A percentile compares a stretch with the other conserved stretches of the same genome.
Evolutionary conservation across 2,888 invertebrate species (phyloP).

Genomic region (Andrena marginata): DNA sequence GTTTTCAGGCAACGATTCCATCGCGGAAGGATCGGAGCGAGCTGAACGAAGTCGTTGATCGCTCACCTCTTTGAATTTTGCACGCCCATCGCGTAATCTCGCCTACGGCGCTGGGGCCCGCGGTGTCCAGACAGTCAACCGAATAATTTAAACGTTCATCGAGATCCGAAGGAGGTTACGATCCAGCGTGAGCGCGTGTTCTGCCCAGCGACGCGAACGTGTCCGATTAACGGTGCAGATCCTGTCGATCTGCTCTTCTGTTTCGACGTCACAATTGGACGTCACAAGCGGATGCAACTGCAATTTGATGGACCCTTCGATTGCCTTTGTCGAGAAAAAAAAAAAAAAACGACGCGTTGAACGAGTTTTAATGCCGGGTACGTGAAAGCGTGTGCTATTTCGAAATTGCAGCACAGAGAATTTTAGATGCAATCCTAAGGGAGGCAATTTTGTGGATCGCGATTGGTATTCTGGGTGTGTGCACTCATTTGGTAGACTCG

Average conservation of each 20-base stretch:
- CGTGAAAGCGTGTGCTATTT: neutral
- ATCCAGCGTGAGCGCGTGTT: neutral
- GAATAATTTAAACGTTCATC: slow-evolving; percentile 51
- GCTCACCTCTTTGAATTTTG: slow-evolving; percentile 65
- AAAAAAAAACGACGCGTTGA: neutral
- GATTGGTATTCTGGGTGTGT: no score
- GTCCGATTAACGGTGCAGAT: slow-evolving; percentile 11
- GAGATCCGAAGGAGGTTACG: slow-evolving; percentile 45
- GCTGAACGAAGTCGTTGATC: neutral
- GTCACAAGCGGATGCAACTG: neutral
- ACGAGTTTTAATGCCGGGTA: no score
- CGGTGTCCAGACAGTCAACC: slow-evolving; percentile 24
- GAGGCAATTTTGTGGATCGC: no score
- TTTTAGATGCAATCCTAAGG: neutral
- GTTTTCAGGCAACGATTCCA: no score
- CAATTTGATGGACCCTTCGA: neutral
- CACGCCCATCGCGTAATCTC: slow-evolving; percentile 50
- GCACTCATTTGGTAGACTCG: no score
- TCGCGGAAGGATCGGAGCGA: neutral
- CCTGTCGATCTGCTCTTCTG: slow-evolving; percentile 31
- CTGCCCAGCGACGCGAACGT: slow-evolving; percentile 32
- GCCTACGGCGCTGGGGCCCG: neutral
- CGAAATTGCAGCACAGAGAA: neutral
- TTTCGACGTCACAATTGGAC: neutral
- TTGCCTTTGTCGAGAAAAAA: neutral